Conservation (phyloP, 1,140 invertebrate genomes). For the Drosophila takahashii region DNA sequence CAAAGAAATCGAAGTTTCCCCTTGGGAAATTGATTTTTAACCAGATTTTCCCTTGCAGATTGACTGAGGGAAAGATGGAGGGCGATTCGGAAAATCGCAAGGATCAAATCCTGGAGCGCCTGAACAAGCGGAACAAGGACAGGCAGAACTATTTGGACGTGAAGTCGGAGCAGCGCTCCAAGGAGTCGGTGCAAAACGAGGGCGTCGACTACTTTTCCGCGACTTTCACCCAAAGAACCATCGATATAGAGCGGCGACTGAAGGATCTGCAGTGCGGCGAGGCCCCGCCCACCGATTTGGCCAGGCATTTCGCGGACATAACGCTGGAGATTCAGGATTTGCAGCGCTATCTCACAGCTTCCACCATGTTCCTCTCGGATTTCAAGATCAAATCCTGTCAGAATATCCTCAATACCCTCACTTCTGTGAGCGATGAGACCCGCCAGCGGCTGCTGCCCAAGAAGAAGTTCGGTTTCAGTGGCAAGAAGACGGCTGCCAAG, state of each 20-base stretch:
- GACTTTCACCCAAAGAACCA: conserved; percentile 86
- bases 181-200: conserved; percentile 86
- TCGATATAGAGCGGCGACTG: conserved; percentile 85
- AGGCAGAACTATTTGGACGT: conserved; percentile 78
- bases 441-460: conserved; percentile 93
- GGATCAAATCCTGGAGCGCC: conserved; percentile 69
- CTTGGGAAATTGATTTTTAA: conserved; percentile 49
- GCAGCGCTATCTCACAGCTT: conserved; percentile 93
- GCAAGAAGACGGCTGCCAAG: conserved; percentile 86
- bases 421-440: conserved; percentile 89
- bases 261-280: conserved; percentile 84
- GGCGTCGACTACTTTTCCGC: conserved; percentile 87
- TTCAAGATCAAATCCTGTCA: conserved; percentile 93
- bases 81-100: conserved; percentile 54
- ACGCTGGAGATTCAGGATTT: conserved; percentile 90
- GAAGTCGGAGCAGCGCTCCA: conserved; percentile 70
- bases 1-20: conserved; percentile 9
- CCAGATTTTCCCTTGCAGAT: conserved; percentile 6
- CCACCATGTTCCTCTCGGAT: conserved; percentile 92
- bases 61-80: conserved; percentile 25
- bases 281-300: conserved; percentile 86
- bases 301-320: conserved; percentile 89
- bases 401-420: conserved; percentile 90
- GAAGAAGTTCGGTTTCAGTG: conserved; percentile 97
- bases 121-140: conserved; percentile 82